Evolutionary conservation across 1,140 invertebrate species (phyloP).

Genomic region (Gryon sp.): DNA sequence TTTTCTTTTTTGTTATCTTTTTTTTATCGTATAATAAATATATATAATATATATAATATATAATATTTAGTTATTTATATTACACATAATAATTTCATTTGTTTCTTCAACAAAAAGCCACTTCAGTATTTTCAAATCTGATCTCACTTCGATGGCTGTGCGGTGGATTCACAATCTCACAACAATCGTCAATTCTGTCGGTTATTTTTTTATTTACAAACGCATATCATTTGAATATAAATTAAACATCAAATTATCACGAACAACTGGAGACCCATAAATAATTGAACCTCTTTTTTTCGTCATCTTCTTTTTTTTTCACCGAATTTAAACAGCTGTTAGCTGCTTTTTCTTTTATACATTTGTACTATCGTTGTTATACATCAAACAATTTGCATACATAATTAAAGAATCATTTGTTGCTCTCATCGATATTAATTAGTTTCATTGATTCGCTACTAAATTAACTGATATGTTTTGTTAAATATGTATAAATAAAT

Average conservation of each 20-base stretch:
- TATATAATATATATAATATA: conserved; percentile 70
- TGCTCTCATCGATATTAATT: no score
- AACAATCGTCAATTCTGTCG: conserved; percentile 27
- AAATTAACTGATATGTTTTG: no score
- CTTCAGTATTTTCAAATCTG: conserved; percentile 57
- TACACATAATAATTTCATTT: conserved; percentile 75
- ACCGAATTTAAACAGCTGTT: conserved; percentile 13
- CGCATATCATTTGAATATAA: conserved; percentile 5
- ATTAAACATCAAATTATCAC: conserved; percentile 15
- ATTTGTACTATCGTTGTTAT: conserved; percentile 46
- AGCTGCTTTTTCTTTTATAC: no score
- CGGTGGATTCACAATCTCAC: conserved; percentile 49
- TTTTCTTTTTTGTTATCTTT: conserved; percentile 61
- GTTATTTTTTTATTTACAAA: conserved; percentile 13
- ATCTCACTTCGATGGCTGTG: conserved; percentile 45
- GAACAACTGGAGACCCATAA: not conserved
- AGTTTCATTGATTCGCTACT: no score
- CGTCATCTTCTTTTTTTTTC: no score
- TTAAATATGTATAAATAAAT: conserved; percentile 1
- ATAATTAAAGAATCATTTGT: not conserved
- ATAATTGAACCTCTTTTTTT: conserved; percentile 18
- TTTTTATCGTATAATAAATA: conserved; percentile 77
- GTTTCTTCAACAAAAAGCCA: conserved; percentile 66
- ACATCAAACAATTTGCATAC: not conserved
- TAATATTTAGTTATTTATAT: conserved; percentile 76